Evolutionary conservation across 2,888 invertebrate genomes (phyloP), one percentile per base, ranked within the genome.

Genomic region (Eristalis arbustorum): DNA sequence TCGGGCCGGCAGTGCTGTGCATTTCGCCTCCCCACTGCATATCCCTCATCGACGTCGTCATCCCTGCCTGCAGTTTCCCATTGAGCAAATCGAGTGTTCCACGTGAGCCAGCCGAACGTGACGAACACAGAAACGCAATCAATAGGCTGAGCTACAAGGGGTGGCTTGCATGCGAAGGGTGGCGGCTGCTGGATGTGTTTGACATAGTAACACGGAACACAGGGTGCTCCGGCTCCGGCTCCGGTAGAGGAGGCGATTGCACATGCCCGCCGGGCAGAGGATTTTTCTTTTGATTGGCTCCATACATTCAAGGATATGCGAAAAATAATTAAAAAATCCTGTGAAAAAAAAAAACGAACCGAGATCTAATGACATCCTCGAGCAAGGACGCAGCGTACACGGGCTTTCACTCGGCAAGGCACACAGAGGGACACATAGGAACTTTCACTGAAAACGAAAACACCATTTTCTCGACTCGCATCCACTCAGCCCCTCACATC

Each of bases 91-190:
- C 22, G n/a, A 31, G 31, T 31, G 31, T 31, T 31, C 31, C 31
- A 31, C 31, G 31, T 31, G 31, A 8, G 2, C 11, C 3, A 22
- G 18, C n/a, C 61, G 37, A 64, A 40, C 42, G 64, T 74, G 78
- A 74, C 31, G 64, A 80, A 85, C 81, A 85, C 61, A 69, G 77
- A 77, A 82, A 85, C 66, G 71, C 82, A 74, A 85, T 85, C 73
- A 77, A 59, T 66, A 63, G 56, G 49, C 49, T 49, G 49, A 18
- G 49, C 49, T 8, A 31, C 49, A 49, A 49, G 49, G 49, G 49
- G 49, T 49, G 49, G 18, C 5, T 49, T 49, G 49, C 49, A 18
- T 18, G 49, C 8, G 8, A 18, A 8, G 23, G n/a, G n/a, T n/a
- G n/a, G 14, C 25, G 25, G 59, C 13, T 14, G 59, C 13, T 59